phyloP scores from a whole-genome alignment of 2,888 invertebrate species.

The Nomada goodeniana region DNA sequence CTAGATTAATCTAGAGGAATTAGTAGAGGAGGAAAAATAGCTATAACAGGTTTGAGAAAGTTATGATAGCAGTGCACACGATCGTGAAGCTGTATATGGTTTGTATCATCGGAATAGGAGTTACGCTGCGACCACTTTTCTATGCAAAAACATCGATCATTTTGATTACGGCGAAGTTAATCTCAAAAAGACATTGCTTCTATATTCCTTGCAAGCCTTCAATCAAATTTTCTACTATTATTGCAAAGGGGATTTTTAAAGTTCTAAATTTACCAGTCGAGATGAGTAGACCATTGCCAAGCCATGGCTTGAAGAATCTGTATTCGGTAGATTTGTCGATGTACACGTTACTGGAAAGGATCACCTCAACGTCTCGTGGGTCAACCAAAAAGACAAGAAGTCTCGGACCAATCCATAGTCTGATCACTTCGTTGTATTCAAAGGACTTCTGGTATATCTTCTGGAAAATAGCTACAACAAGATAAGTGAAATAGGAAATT shows the following conservation, averaged over 20 bases:
- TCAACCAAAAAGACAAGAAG: slow-evolving; percentile 90
- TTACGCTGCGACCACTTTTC: not conserved
- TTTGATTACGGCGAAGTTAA: too few species aligned
- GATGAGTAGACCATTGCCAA: slow-evolving; percentile 92
- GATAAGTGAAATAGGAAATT: not conserved
- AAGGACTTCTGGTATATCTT: slow-evolving; percentile 86
- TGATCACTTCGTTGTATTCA: slow-evolving; percentile 87
- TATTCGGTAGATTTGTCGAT: slow-evolving; percentile 93
- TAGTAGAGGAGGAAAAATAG: slow-evolving; percentile 30
- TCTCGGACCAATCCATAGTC: slow-evolving; percentile 92
- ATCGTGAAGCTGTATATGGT: slow-evolving; percentile 21
- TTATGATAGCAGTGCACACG: slow-evolving; percentile 48
- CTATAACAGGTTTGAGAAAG: slow-evolving; percentile 58
- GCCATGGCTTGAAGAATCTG: slow-evolving; percentile 93
- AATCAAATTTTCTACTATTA: not conserved
- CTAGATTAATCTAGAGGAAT: slow-evolving; percentile 54
- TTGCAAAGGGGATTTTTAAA: not conserved
- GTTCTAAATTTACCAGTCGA: slow-evolving; percentile 88
- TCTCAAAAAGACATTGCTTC: not conserved
- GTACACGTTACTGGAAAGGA: slow-evolving; percentile 91
- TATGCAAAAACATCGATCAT: too few species aligned
- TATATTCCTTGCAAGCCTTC: not conserved
- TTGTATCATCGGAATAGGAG: slow-evolving; percentile 15
- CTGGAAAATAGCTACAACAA: slow-evolving; percentile 89
- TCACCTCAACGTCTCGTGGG: slow-evolving; percentile 91